These are phyloP conservation scores for Hemitrygon akajei DNA, from an alignment of 2,797 vertebrate species.

Conservation along the genomic window DNA sequence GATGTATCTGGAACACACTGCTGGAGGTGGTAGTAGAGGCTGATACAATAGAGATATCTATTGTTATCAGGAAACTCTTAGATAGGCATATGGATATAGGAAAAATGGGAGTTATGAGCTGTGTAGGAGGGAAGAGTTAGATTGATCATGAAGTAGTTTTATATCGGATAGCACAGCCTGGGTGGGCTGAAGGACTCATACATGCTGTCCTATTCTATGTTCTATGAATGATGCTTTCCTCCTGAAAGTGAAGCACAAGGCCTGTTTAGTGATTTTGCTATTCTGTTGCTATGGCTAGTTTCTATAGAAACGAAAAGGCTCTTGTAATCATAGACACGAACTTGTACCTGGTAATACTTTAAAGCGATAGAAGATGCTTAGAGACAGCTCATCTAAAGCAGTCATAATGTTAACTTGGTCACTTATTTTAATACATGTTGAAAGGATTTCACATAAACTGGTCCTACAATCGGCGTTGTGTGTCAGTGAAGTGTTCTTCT, in stretches of 20 bases:
- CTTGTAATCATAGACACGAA: neutral
- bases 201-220: too few relatives aligned
- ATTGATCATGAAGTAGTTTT: too few relatives aligned
- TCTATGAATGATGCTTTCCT: neutral
- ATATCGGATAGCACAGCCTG: too few relatives aligned
- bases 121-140: too few relatives aligned
- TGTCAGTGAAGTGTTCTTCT: neutral
- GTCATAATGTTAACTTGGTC: neutral
- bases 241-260: neutral
- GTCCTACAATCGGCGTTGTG: neutral
- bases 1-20: too few relatives aligned
- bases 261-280: neutral
- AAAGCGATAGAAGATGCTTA: neutral
- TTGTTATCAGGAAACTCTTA: too few relatives aligned
- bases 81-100: too few relatives aligned
- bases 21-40: too few relatives aligned
- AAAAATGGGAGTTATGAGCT: too few relatives aligned
- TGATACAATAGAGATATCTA: too few relatives aligned
- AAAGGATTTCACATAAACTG: neutral
- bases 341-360: constrained; percentile 12
- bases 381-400: neutral
- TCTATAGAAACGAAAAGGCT: neutral
- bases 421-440: neutral
- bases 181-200: too few relatives aligned
- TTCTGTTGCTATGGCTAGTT: constrained; percentile 25